Conservation (phyloP, 2,888 invertebrate genomes). For the Xanthia togata region DNA sequence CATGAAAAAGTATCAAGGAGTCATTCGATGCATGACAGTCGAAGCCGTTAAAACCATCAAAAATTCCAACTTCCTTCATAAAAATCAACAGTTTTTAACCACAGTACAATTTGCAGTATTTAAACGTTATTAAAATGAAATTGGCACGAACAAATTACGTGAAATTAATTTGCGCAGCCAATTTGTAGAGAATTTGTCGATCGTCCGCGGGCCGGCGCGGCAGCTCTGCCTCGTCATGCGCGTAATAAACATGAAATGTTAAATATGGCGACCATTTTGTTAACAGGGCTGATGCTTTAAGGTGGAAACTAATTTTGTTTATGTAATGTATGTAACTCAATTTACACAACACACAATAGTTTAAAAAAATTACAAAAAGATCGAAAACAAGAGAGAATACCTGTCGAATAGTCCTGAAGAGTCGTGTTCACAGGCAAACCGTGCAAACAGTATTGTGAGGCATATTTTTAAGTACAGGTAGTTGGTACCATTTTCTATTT, state of each 20-base stretch:
- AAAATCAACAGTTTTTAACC: constrained; percentile 17
- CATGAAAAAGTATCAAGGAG: background rate
- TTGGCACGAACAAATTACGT: constrained; percentile 64
- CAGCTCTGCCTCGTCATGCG: constrained; percentile 29
- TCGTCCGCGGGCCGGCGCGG: constrained; percentile 35
- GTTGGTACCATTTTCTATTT: too few relatives aligned
- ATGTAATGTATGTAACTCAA: too few relatives aligned
- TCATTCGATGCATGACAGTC: too few relatives aligned
- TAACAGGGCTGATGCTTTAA: constrained; percentile 54
- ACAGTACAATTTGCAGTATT: constrained; percentile 44
- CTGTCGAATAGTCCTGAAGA: too few relatives aligned
- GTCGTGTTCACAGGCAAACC: too few relatives aligned
- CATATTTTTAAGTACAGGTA: too few relatives aligned
- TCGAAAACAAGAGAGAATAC: too few relatives aligned
- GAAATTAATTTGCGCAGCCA: constrained; percentile 65
- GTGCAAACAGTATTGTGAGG: too few relatives aligned
- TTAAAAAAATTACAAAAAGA: too few relatives aligned
- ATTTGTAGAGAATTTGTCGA: constrained; percentile 68
- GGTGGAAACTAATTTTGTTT: too few relatives aligned
- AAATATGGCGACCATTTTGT: constrained; percentile 53
- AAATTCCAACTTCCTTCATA: background rate
- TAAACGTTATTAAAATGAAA: constrained; percentile 65
- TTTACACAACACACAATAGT: too few relatives aligned
- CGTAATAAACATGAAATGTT: constrained; percentile 66
- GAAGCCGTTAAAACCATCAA: constrained; percentile 8